Percentiles rank a stretch among this genome's conserved stretches.
Evolutionary conservation across 2,113 vertebrate genomes (phyloP).

Genomic region (Eudyptes chrysolophus): DNA sequence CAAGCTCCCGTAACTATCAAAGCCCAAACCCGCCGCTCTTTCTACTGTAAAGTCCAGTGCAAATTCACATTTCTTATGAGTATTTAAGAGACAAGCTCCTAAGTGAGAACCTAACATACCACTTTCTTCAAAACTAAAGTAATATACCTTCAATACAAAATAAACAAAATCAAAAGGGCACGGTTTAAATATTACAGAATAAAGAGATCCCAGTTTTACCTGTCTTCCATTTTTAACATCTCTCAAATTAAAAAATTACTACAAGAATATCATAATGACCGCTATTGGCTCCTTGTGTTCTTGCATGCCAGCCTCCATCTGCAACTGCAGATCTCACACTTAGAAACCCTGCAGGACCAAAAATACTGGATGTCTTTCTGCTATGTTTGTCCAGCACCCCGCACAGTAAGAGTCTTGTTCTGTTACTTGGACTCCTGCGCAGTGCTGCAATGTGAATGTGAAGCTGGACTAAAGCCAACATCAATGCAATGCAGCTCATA

Average conservation of each 20-base stretch:
- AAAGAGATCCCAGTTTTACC: background rate
- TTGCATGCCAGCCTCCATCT: background rate
- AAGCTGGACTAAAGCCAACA: background rate
- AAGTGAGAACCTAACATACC: background rate
- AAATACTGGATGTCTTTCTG: background rate
- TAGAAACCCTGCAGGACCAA: background rate
- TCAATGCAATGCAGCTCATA: background rate
- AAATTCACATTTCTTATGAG: background rate
- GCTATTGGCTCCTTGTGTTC: background rate
- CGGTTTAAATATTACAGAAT: background rate
- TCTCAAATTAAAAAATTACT: background rate
- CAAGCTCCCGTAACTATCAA: background rate
- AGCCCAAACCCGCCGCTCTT: background rate
- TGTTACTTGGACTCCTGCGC: background rate
- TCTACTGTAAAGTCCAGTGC: background rate
- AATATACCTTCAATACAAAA: background rate
- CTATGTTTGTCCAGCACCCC: background rate
- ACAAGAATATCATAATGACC: background rate
- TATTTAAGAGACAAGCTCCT: background rate
- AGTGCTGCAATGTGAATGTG: rapidly evolving
- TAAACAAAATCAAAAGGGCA: background rate
- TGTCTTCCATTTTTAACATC: background rate
- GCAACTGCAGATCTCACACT: background rate
- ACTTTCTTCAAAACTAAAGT: background rate
- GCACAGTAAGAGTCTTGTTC: background rate